Conservation (phyloP, 2,888 invertebrate genomes). For the Protophormia terraenovae region DNA sequence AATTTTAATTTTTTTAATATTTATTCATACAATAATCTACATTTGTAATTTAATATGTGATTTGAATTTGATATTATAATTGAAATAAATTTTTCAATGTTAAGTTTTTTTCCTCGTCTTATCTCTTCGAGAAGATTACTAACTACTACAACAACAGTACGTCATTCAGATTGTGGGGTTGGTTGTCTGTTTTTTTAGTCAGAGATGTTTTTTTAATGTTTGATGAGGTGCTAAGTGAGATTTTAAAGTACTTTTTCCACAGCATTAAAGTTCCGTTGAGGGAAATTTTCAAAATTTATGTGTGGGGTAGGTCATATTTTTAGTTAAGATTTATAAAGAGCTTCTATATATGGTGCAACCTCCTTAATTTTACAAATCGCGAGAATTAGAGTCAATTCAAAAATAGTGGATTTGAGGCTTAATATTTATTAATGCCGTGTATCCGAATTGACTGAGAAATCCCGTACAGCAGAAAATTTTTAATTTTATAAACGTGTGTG, state of each 20-base stretch:
- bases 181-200: neutral
- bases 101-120: neutral
- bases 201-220: neutral
- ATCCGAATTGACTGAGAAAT: too few species aligned
- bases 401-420: too few species aligned
- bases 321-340: too few species aligned
- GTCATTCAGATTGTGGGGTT: neutral
- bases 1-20: neutral
- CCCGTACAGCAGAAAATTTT: too few species aligned
- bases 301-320: too few species aligned
- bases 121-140: neutral
- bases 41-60: slow-evolving; percentile 11
- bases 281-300: too few species aligned
- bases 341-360: too few species aligned
- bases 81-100: slow-evolving; percentile 3
- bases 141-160: neutral
- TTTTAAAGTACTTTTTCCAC: neutral
- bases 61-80: neutral
- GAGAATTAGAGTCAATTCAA: too few species aligned
- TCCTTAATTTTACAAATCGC: too few species aligned
- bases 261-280: too few species aligned
- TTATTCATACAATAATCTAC: neutral
- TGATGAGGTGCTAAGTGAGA: neutral
- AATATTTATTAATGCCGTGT: too few species aligned
- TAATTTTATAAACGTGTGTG: too few species aligned